phyloP scores from a whole-genome alignment of 1,140 invertebrate genomes.

The Lepidotrigona ventralis region DNA sequence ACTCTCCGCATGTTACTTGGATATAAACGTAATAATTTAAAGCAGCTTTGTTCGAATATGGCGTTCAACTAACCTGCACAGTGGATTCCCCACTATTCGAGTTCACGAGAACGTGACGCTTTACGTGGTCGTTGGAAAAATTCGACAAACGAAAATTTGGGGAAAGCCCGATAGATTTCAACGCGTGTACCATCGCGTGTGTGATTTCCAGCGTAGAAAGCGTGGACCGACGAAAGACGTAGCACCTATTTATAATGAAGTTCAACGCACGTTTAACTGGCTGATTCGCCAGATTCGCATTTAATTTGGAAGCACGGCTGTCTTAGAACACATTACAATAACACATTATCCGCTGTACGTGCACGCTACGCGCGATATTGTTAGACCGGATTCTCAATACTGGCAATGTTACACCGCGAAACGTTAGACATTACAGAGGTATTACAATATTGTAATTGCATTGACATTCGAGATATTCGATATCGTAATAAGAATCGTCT shows the following conservation, averaged over 20 bases:
- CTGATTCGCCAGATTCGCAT: neutral
- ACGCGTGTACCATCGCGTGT: neutral
- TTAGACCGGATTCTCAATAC: too few relatives aligned
- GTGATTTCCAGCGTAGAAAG: neutral
- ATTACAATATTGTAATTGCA: too few relatives aligned
- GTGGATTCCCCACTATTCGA: too few relatives aligned
- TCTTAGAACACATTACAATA: neutral
- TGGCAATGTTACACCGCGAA: too few relatives aligned
- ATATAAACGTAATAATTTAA: neutral
- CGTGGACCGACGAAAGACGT: neutral
- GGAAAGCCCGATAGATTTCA: neutral
- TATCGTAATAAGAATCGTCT: too few relatives aligned
- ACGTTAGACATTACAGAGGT: too few relatives aligned
- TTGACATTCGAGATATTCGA: too few relatives aligned
- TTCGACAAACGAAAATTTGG: neutral
- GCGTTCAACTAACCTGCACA: neutral
- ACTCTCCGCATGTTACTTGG: neutral
- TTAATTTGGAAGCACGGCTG: neutral
- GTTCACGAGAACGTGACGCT: too few relatives aligned
- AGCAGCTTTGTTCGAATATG: neutral
- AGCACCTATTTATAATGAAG: slow-evolving; percentile 23
- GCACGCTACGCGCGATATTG: too few relatives aligned
- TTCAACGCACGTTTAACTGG: neutral
- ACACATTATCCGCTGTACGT: neutral
- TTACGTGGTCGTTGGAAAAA: neutral